Conservation (phyloP, 2,797 vertebrate species). For the Petrocephalus sullivani region DNA sequence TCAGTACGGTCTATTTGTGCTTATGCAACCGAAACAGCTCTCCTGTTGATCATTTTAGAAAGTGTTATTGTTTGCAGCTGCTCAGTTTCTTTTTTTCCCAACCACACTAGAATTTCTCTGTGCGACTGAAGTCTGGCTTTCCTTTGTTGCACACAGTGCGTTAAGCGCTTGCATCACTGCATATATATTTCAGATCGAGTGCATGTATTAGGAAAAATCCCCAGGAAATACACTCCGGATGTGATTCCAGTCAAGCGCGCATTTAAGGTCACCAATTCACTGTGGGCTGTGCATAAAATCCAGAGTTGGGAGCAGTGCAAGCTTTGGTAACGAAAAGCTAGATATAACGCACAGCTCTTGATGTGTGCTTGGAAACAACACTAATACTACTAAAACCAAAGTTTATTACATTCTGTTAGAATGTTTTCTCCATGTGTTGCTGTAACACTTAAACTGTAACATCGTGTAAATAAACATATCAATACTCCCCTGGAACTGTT, state of each 20-base stretch:
- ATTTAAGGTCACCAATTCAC: neutral
- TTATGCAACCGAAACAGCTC: constrained; percentile 10
- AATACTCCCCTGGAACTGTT: constrained; percentile 34
- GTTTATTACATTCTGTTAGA: constrained; percentile 39
- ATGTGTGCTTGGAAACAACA: neutral
- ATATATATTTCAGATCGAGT: constrained; percentile 49
- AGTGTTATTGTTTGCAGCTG: neutral
- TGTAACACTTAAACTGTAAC: constrained; percentile 38
- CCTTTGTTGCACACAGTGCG: constrained; percentile 38
- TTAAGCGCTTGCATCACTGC: neutral
- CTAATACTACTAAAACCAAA: constrained; percentile 36
- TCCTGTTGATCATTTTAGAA: constrained; percentile 15
- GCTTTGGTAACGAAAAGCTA: neutral
- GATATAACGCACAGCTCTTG: neutral
- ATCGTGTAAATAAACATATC: constrained; percentile 47
- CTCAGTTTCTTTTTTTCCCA: neutral
- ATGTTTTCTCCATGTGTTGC: constrained; percentile 40
- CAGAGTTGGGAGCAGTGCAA: neutral
- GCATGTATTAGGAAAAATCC: constrained; percentile 46
- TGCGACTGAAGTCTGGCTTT: constrained; percentile 34
- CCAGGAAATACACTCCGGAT: constrained; percentile 37
- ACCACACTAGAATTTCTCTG: neutral
- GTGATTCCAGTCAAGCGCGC: constrained; percentile 45
- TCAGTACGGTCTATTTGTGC: constrained; percentile 25
- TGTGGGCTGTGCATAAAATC: neutral